phyloP scores from a whole-genome alignment of 1,140 invertebrate genomes.

The Drosophila murphyi region DNA sequence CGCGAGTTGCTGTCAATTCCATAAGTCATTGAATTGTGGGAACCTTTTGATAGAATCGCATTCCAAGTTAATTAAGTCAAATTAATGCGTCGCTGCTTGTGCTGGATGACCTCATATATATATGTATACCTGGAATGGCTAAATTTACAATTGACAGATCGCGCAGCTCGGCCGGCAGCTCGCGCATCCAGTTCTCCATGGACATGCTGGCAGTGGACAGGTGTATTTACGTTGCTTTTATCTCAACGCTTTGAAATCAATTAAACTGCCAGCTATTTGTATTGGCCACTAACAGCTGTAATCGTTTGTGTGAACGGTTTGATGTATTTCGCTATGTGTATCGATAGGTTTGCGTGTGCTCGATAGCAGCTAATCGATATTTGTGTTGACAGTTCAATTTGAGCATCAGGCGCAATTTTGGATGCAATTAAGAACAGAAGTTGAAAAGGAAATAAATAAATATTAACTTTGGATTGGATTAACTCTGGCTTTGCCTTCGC shows the following conservation, averaged over 20 bases:
- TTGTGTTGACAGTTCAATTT: neutral
- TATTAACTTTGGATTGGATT: neutral
- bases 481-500: neutral
- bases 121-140: conserved; percentile 90
- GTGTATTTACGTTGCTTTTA: neutral
- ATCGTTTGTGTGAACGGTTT: neutral
- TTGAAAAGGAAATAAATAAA: neutral
- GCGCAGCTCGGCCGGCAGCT: conserved; percentile 86
- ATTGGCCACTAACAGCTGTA: conserved; percentile 5
- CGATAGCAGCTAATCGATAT: neutral
- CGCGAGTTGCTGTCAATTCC: conserved; percentile 87
- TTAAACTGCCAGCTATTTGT: neutral
- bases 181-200: conserved; percentile 89
- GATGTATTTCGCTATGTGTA: conserved; percentile 4
- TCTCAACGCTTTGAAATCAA: conserved; percentile 8
- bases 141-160: conserved; percentile 88
- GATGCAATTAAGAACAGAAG: neutral
- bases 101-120: conserved; percentile 84
- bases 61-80: conserved; percentile 39
- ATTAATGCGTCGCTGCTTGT: conserved; percentile 29
- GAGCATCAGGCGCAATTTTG: neutral
- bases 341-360: neutral
- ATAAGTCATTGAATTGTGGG: conserved; percentile 93
- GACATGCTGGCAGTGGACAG: conserved; percentile 36
- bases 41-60: conserved; percentile 86